These are phyloP conservation scores for Podargus strigoides DNA, from an alignment of 2,797 vertebrate species.

Conservation along the genomic window DNA sequence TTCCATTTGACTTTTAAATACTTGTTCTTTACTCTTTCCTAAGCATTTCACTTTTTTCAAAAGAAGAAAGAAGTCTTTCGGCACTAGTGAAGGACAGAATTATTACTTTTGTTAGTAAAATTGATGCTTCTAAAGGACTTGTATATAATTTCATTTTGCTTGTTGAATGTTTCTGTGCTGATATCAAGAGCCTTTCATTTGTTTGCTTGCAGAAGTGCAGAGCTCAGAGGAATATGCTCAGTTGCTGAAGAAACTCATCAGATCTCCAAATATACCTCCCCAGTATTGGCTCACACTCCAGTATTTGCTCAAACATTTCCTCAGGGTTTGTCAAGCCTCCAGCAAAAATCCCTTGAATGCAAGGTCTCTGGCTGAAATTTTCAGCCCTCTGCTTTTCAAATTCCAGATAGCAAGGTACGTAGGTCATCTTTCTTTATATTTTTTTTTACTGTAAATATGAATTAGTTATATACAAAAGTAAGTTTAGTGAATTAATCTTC, in stretches of 20 bases:
- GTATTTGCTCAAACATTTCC: slow-evolving; percentile 91
- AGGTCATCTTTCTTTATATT: background rate
- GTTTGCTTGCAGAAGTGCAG: slow-evolving; percentile 80
- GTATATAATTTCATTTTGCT: background rate
- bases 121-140: background rate
- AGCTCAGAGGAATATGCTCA: slow-evolving; percentile 87
- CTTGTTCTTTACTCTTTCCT: background rate
- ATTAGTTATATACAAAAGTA: background rate
- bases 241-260: slow-evolving; percentile 84
- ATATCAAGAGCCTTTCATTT: background rate
- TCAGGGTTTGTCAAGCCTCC: slow-evolving; percentile 85
- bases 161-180: background rate
- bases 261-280: slow-evolving; percentile 83
- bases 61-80: background rate
- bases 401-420: slow-evolving; percentile 85
- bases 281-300: slow-evolving; percentile 96
- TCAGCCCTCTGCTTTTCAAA: slow-evolving; percentile 89
- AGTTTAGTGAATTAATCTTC: background rate
- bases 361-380: slow-evolving; percentile 88
- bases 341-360: slow-evolving; percentile 88
- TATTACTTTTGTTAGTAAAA: background rate
- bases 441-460: background rate
- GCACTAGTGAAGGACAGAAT: background rate
- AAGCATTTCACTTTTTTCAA: slow-evolving; percentile 37
- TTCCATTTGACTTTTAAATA: slow-evolving; percentile 62